Percentiles rank a stretch among this genome's conserved stretches.
Conservation (phyloP, 2,797 vertebrate genomes). For the Ctenochaetus hawaiiensis region DNA sequence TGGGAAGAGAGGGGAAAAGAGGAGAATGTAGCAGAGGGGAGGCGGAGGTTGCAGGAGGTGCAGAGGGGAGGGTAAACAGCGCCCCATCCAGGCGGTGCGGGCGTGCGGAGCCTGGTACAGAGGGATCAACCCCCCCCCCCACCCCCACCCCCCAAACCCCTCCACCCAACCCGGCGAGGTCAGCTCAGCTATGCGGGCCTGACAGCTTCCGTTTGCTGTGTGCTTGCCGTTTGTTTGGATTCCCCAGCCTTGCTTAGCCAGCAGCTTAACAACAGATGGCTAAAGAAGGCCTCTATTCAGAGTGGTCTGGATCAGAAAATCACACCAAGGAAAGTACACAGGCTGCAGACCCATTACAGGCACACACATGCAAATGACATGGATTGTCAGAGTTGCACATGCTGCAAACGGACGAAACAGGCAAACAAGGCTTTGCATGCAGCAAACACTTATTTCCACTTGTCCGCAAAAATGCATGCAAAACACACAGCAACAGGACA, state of each 20-base stretch:
- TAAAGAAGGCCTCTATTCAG: constrained; percentile 91
- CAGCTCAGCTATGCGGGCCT: constrained; percentile 90
- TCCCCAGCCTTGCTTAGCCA: constrained; percentile 91
- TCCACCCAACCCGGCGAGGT: constrained; percentile 82
- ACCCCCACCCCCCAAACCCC: constrained; percentile 51
- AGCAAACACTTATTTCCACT: constrained; percentile 66
- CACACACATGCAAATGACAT: constrained; percentile 71
- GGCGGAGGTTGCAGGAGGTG: constrained; percentile 63
- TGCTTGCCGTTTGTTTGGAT: constrained; percentile 93
- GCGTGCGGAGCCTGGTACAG: constrained; percentile 91
- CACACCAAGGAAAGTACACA: constrained; percentile 80
- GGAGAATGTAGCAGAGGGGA: constrained; percentile 35
- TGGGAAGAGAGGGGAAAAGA: constrained; percentile 63
- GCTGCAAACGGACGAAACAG: constrained; percentile 64
- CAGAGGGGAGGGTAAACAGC: constrained; percentile 89
- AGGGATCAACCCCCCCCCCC: constrained; percentile 56
- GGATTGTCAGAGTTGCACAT: constrained; percentile 77
- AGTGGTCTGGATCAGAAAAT: constrained; percentile 86
- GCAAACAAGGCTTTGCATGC: constrained; percentile 62
- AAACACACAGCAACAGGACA: constrained; percentile 29
- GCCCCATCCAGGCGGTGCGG: constrained; percentile 66
- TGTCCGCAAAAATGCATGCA: constrained; percentile 43
- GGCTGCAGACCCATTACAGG: constrained; percentile 50
- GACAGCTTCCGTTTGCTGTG: constrained; percentile 95
- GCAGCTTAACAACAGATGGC: constrained; percentile 97